Base-by-base conservation (phyloP, 2,797 vertebrate species). In the Momotus momota region DNA sequence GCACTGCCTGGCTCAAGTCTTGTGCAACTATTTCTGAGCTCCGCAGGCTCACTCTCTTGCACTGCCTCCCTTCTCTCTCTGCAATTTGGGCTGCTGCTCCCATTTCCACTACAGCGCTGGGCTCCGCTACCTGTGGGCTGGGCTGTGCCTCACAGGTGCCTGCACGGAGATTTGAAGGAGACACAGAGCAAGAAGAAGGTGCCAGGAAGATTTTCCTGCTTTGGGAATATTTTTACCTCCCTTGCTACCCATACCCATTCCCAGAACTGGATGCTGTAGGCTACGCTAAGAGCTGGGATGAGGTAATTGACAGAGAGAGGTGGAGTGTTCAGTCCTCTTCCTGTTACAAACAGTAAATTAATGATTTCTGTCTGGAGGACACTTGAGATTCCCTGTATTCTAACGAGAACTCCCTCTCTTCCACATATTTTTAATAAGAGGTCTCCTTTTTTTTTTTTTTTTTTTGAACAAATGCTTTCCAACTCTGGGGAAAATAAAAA, bases 71-170 rank as follows among this genome's bases (percentile, higher is more conserved):
- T 61, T 52, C 51, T 14, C 14, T 22, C 48, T 40, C 49, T 0
- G 1, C 0, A 3, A 18, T 72, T n/a, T 57, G n/a, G n/a, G 22
- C 66, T 23, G 48, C 54, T 51, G 64, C 49, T 74, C 2, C 0
- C 1, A 27, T 29, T 35, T 41, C 7, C 54, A 9, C 0, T 0
- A 1, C 27, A 29, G 8, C 0, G 0, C 12, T 52, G 7, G 9
- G 64, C 62, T 55, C 31, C 8, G 2, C 27, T 20, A 14, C 6
- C 3, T 10, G 9, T 31, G 55, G 22, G 64, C 31, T 71, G 51
- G 58, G 71, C 80, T 31, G 23, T 9, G 6, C 61, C 73, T 38
- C 73, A 64, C 61, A 48, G 41, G 48, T 29, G 25, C 27, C 27
- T 61, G 69, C 66, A 14, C 7, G 29, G 62, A 81, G 33, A 29